phyloP scores from a whole-genome alignment of 2,888 invertebrate species.

The Eugnorisma glareosa region DNA sequence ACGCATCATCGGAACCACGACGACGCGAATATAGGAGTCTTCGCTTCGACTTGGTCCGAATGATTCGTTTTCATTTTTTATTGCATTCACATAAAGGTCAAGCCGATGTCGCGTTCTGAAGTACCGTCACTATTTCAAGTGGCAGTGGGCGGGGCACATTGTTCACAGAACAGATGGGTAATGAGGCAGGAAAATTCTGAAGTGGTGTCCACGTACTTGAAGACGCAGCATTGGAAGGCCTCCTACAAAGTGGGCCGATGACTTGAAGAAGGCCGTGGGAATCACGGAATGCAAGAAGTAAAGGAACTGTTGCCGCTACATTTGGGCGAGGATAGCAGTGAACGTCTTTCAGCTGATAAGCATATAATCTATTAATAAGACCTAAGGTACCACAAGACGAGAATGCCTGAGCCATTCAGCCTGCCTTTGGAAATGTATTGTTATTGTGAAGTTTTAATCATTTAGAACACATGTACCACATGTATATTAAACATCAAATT shows the following conservation, averaged over 20 bases:
- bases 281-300: background rate
- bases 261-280: background rate
- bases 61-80: background rate
- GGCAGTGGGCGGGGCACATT: background rate
- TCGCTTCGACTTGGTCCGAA: background rate
- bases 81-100: background rate
- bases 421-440: background rate
- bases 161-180: background rate
- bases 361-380: background rate
- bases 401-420: too few species aligned
- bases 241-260: background rate
- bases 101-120: background rate
- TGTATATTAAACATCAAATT: background rate
- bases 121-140: background rate
- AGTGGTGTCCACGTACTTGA: background rate
- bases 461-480: background rate
- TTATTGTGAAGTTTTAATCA: background rate
- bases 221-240: background rate
- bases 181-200: background rate
- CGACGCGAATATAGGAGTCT: background rate
- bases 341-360: background rate
- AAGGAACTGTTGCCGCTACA: background rate
- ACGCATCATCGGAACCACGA: background rate
- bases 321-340: background rate
- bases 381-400: too few species aligned